Conservation (phyloP, 2,113 vertebrate genomes). For the Dinomys branickii region DNA sequence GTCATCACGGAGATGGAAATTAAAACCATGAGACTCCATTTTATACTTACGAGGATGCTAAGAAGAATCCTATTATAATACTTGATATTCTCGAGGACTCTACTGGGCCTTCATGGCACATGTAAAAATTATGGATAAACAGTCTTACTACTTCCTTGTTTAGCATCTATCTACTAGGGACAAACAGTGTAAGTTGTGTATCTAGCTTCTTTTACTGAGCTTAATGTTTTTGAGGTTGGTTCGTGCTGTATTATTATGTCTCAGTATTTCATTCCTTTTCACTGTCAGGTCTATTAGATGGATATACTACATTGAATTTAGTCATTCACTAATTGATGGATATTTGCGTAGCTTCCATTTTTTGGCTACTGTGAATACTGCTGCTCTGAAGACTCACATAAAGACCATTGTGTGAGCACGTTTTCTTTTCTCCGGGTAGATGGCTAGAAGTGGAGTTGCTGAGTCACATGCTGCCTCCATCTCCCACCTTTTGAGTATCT, state of each 20-base stretch:
- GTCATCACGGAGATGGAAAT: neutral
- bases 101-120: neutral
- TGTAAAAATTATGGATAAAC: neutral
- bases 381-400: neutral
- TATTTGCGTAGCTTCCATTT: neutral
- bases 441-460: neutral
- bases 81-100: neutral
- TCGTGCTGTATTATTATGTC: too few species aligned
- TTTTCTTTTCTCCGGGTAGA: neutral
- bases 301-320: neutral
- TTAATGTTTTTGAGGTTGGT: neutral
- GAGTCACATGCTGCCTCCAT: neutral
- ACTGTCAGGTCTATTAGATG: neutral
- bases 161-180: neutral
- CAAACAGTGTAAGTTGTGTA: neutral
- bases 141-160: neutral
- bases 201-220: neutral
- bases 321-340: neutral
- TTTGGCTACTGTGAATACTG: neutral
- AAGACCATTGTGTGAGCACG: neutral
- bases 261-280: neutral
- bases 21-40: neutral
- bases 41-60: neutral
- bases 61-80: neutral
- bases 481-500: neutral